A percentile compares a stretch with the other conserved stretches of the same genome.
Conservation (phyloP, 2,113 vertebrate genomes). For the Erythrolamprus reginae region DNA sequence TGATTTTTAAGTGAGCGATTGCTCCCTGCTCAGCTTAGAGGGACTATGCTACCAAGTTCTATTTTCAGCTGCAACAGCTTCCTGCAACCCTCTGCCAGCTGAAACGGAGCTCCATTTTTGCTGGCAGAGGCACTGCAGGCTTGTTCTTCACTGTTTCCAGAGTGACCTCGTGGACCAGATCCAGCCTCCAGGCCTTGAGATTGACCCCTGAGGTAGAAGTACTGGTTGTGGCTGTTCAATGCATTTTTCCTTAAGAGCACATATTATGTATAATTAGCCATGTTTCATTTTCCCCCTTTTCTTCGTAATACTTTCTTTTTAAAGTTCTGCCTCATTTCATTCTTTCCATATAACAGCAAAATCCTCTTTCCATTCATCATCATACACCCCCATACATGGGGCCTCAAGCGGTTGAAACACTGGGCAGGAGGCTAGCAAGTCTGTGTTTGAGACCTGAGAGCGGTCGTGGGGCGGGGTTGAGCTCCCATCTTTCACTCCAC, state of each 20-base stretch:
- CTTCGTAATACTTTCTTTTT: background rate
- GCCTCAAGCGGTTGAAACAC: background rate
- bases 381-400: background rate
- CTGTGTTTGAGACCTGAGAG: background rate
- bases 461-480: background rate
- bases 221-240: background rate
- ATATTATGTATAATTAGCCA: background rate
- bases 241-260: background rate
- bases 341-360: background rate
- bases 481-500: background rate
- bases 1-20: no score
- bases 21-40: no score
- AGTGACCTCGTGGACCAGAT: no score
- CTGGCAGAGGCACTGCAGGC: no score
- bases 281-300: background rate
- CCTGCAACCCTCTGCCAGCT: no score
- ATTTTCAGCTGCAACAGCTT: no score
- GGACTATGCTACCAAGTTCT: no score
- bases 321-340: background rate
- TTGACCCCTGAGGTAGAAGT: background rate
- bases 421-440: background rate
- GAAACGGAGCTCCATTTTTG: no score
- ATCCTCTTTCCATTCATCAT: background rate
- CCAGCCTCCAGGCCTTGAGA: no score
- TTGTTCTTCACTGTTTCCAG: no score